Conservation (phyloP, 2,113 vertebrate genomes). For the Amazona vittata region DNA sequence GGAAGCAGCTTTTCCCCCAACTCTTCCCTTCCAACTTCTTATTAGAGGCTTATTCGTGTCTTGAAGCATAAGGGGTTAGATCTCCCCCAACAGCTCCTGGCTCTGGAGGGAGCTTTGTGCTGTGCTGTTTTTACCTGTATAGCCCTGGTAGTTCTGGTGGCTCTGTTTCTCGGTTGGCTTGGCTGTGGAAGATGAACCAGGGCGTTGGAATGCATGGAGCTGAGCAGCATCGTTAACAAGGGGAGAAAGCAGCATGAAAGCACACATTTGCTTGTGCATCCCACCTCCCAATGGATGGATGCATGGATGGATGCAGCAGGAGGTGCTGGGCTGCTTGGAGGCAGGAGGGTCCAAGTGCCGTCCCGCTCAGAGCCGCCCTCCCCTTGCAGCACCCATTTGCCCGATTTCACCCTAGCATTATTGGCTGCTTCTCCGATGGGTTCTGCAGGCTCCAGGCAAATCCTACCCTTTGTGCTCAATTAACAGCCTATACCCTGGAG, state of each 20-base stretch:
- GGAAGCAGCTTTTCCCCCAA: not conserved
- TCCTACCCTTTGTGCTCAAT: conserved; percentile 36
- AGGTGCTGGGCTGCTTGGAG: not conserved
- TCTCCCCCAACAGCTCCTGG: not conserved
- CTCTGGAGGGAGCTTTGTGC: not conserved
- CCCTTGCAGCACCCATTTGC: accelerated
- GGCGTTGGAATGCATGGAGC: not conserved
- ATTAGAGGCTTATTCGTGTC: not conserved
- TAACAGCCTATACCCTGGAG: conserved; percentile 5
- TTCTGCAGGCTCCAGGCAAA: not conserved
- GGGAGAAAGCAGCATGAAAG: accelerated
- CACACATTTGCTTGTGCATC: not conserved
- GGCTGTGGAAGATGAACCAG: not conserved
- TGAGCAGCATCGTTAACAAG: too few species aligned
- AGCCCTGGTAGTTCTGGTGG: not conserved
- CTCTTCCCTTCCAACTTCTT: not conserved
- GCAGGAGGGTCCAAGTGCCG: not conserved
- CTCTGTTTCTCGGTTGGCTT: not conserved
- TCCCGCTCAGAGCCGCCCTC: not conserved
- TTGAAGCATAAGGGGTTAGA: not conserved
- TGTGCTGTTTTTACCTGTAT: not conserved
- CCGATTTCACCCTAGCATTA: accelerated
- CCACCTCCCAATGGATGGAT: not conserved
- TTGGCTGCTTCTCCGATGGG: not conserved
- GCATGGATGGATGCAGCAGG: not conserved